Conservation (phyloP, 1,140 invertebrate genomes). For the Paraescarpia echinospica region DNA sequence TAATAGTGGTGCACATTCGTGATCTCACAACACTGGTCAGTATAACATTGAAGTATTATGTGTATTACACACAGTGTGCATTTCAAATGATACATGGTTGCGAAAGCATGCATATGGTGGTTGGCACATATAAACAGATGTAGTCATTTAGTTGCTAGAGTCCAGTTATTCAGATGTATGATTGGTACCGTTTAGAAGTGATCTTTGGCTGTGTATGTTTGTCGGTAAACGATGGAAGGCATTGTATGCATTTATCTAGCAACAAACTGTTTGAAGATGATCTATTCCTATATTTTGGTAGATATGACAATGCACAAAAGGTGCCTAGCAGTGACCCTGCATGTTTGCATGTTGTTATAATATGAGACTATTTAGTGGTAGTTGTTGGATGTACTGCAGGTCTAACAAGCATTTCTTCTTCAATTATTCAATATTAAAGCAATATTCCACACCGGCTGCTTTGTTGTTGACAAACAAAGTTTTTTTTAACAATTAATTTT, state of each 20-base stretch:
- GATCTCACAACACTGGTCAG: background rate
- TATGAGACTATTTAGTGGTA: background rate
- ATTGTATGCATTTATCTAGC: background rate
- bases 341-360: background rate
- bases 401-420: background rate
- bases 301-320: background rate
- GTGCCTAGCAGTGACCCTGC: background rate
- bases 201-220: background rate
- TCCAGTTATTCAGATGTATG: background rate
- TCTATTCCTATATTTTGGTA: background rate
- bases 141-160: background rate
- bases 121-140: background rate
- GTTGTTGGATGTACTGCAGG: background rate
- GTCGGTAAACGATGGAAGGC: background rate
- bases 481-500: background rate
- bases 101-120: background rate
- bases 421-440: background rate
- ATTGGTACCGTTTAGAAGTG: background rate
- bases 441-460: background rate
- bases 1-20: background rate
- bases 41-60: background rate
- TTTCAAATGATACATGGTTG: background rate
- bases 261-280: background rate
- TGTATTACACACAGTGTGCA: background rate
- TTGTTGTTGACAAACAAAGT: background rate